phyloP scores from a whole-genome alignment of 1,140 invertebrate genomes.

The Drosophila nigromelanica region DNA sequence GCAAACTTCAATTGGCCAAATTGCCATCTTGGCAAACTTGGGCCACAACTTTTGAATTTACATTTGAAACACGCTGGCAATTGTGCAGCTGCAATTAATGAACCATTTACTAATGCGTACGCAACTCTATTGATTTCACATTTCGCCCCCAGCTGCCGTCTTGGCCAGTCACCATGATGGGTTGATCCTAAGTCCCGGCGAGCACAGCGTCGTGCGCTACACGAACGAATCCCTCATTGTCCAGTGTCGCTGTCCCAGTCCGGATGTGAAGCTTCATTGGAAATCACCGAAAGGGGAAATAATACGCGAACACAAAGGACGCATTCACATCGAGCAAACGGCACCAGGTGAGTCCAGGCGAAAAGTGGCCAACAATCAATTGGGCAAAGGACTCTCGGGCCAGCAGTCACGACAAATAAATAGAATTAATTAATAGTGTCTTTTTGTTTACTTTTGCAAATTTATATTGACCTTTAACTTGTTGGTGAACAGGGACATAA shows the following conservation, averaged over 20 bases:
- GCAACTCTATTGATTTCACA: slow-evolving; percentile 16
- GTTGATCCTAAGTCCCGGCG: slow-evolving; percentile 69
- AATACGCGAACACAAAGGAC: slow-evolving; percentile 79
- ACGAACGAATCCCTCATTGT: slow-evolving; percentile 84
- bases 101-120: slow-evolving; percentile 43
- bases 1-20: slow-evolving; percentile 3
- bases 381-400: slow-evolving; percentile 6
- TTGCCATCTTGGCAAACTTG: slow-evolving; percentile 25
- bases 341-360: slow-evolving; percentile 49
- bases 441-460: not conserved
- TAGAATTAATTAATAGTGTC: slow-evolving; percentile 65
- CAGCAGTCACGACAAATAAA: slow-evolving; percentile 68
- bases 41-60: slow-evolving; percentile 35
- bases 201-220: slow-evolving; percentile 80
- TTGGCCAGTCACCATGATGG: slow-evolving; percentile 69
- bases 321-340: slow-evolving; percentile 83
- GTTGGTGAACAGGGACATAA: no score
- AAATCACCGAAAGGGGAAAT: slow-evolving; percentile 81
- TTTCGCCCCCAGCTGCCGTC: slow-evolving; percentile 54
- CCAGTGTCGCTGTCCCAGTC: slow-evolving; percentile 71
- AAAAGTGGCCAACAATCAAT: slow-evolving; percentile 14
- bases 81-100: slow-evolving; percentile 57
- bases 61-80: slow-evolving; percentile 32
- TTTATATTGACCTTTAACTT: slow-evolving; percentile 44
- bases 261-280: slow-evolving; percentile 77